Conservation (phyloP, 2,113 vertebrate species). For the Scomber japonicus region DNA sequence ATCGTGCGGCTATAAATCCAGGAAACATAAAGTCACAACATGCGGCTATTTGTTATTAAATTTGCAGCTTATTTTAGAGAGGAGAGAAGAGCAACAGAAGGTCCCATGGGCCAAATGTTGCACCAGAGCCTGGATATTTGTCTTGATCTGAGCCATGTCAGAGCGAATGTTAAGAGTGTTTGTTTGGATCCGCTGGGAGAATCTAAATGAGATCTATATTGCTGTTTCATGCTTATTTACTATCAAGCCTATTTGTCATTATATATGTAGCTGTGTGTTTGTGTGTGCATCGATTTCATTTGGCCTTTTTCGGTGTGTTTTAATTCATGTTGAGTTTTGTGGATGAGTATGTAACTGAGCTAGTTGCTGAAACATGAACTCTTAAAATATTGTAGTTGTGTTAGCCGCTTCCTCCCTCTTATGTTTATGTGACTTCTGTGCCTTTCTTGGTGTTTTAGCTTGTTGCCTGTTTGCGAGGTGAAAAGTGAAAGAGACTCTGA, state of each 20-base stretch:
- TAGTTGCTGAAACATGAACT: no score
- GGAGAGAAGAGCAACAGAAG: conserved; percentile 14
- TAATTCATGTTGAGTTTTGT: conserved; percentile 21
- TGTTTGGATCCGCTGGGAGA: conserved; percentile 11
- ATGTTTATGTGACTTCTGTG: not conserved
- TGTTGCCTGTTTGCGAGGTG: conserved; percentile 54
- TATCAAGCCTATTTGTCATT: not conserved
- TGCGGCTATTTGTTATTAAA: conserved; percentile 50
- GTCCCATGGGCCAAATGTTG: conserved; percentile 27
- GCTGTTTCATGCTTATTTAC: conserved; percentile 28
- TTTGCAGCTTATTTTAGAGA: conserved; percentile 45
- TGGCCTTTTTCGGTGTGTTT: not conserved
- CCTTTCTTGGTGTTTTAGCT: conserved; percentile 36
- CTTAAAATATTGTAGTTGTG: not conserved
- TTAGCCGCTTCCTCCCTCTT: not conserved
- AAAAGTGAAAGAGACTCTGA: conserved; percentile 65
- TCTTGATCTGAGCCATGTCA: conserved; percentile 44
- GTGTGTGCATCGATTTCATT: not conserved
- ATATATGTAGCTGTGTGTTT: rapidly evolving
- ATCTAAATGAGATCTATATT: conserved; percentile 36
- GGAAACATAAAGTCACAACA: conserved; percentile 40
- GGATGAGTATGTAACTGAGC: conserved; percentile 1
- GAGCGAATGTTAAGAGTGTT: conserved; percentile 29
- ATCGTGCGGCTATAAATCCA: conserved; percentile 47
- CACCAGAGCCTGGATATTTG: conserved; percentile 52